These are phyloP conservation scores for Aphidius colemani DNA, from an alignment of 2,888 invertebrate species.

Conservation along the genomic window DNA sequence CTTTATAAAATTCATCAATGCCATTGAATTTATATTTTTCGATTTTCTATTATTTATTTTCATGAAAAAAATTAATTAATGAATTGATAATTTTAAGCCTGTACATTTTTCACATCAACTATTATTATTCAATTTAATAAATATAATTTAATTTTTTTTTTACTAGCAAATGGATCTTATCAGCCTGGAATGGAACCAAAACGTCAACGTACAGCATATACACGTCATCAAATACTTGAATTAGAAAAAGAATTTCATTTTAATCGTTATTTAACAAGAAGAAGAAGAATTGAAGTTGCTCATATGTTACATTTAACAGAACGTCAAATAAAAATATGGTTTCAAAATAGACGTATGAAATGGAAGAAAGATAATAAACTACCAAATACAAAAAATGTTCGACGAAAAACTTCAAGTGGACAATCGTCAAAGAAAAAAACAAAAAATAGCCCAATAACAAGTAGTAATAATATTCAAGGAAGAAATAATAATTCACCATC, in stretches of 20 bases:
- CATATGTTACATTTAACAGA: slow-evolving; percentile 93
- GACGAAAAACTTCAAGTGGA: slow-evolving; percentile 65
- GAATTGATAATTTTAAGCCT: no score
- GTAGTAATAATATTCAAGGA: slow-evolving; percentile 68
- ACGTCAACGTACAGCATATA: slow-evolving; percentile 95
- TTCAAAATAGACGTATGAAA: slow-evolving; percentile 84
- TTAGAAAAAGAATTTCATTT: slow-evolving; percentile 98
- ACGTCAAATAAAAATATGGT: slow-evolving; percentile 89
- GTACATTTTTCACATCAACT: no score
- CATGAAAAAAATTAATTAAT: no score
- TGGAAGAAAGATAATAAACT: slow-evolving; percentile 88
- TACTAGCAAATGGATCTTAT: slow-evolving; percentile 83
- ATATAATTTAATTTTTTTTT: slow-evolving; percentile 47
- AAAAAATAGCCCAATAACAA: slow-evolving; percentile 40
- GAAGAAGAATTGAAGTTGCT: slow-evolving; percentile 96
- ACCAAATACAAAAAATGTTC: slow-evolving; percentile 81
- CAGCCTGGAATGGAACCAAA: slow-evolving; percentile 95
- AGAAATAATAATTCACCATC: slow-evolving; percentile 63
- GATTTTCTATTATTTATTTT: no score
- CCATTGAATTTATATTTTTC: no score
- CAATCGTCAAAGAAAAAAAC: slow-evolving; percentile 45
- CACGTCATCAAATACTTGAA: slow-evolving; percentile 96
- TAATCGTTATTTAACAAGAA: slow-evolving; percentile 93
- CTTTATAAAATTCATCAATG: no score
- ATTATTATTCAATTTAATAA: no score